These are phyloP conservation scores for Drosophila hamatofila DNA, from an alignment of 2,888 invertebrate genomes.

Conservation along the genomic window DNA sequence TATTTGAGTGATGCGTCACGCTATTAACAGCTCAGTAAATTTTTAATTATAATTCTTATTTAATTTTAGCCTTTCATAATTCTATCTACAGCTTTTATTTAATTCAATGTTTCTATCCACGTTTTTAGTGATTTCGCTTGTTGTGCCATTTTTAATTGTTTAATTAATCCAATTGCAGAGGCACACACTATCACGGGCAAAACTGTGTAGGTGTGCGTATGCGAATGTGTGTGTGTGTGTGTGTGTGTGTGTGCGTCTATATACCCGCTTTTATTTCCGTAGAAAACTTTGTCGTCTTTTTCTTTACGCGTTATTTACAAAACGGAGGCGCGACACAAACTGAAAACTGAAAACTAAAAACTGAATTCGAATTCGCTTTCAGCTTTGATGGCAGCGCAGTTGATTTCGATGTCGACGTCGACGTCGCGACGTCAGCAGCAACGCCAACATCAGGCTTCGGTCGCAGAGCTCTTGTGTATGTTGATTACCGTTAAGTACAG, in stretches of 20 bases:
- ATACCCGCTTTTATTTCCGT: constrained; percentile 43
- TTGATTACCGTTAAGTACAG: constrained; percentile 51
- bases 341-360: constrained; percentile 71
- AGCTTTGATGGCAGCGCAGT: constrained; percentile 37
- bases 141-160: constrained; percentile 62
- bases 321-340: constrained; percentile 83
- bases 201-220: constrained; percentile 18
- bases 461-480: constrained; percentile 29
- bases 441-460: constrained; percentile 49
- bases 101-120: background rate
- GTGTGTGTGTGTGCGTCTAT: constrained; percentile 8
- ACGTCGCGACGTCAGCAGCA: constrained; percentile 9
- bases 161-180: constrained; percentile 77
- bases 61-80: constrained; percentile 24
- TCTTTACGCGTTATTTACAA: constrained; percentile 78
- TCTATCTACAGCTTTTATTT: constrained; percentile 11
- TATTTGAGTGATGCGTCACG: constrained; percentile 47
- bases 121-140: constrained; percentile 1
- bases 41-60: constrained; percentile 33
- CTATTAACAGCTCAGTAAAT: constrained; percentile 35
- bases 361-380: constrained; percentile 77
- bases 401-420: constrained; percentile 18
- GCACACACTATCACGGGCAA: constrained; percentile 20
- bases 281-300: constrained; percentile 38
- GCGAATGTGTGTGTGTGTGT: constrained; percentile 10